Evolutionary conservation across 2,797 vertebrate genomes (phyloP).

Genomic region (Cyclura pinguis): DNA sequence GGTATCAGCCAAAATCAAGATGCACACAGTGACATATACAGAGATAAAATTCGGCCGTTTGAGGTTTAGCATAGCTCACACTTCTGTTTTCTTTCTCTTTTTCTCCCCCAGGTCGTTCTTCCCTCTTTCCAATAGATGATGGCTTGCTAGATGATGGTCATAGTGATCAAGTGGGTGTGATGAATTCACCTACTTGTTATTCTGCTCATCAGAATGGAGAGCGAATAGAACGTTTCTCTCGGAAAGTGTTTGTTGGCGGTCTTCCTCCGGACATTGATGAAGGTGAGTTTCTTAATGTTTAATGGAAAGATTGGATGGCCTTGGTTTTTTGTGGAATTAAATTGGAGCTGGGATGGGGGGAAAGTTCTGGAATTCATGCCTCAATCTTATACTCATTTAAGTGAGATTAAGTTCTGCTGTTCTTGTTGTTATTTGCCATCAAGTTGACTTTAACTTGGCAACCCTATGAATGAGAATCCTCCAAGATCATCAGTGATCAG

Average conservation of each 20-base stretch:
- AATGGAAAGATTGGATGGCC: background rate
- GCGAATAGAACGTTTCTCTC: constrained; percentile 94
- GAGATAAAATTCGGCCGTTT: too few species aligned
- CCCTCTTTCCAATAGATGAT: constrained; percentile 97
- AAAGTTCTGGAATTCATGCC: too few species aligned
- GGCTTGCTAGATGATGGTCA: constrained; percentile 94
- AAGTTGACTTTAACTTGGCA: too few species aligned
- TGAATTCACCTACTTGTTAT: constrained; percentile 92
- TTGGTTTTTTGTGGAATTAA: background rate
- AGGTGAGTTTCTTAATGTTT: constrained; percentile 80
- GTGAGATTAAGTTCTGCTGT: background rate
- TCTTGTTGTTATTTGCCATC: too few species aligned
- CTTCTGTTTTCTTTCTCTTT: constrained; percentile 48
- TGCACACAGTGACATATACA: too few species aligned
- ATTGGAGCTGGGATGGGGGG: background rate
- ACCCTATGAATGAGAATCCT: too few species aligned
- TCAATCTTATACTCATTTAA: background rate
- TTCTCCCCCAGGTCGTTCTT: constrained; percentile 89
- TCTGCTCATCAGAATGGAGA: constrained; percentile 95
- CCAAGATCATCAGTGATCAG: too few species aligned
- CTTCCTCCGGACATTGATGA: constrained; percentile 98
- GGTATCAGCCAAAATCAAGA: too few species aligned
- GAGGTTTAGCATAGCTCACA: background rate
- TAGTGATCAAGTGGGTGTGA: constrained; percentile 91
- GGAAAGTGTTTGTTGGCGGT: constrained; percentile 98